Conservation (phyloP, 2,113 vertebrate species). For the Dipodomys spectabilis region DNA sequence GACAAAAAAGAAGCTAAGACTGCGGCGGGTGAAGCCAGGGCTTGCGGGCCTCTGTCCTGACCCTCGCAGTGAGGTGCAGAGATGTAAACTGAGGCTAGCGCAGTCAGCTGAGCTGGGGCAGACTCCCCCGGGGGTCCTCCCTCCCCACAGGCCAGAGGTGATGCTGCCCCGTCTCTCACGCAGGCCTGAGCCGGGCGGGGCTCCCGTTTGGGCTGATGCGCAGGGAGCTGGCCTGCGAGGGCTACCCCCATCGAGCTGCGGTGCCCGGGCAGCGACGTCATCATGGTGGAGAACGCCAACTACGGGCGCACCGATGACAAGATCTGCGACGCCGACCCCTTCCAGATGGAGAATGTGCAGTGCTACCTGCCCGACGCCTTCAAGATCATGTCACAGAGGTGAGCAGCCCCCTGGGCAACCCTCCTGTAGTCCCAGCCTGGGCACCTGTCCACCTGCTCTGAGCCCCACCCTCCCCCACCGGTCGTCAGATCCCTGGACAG, state of each 20-base stretch:
- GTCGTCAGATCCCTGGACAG: no score
- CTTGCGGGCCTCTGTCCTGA: no score
- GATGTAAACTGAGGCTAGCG: neutral
- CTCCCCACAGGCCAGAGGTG: neutral
- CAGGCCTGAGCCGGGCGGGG: slow-evolving; percentile 93
- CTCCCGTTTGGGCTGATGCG: slow-evolving; percentile 95
- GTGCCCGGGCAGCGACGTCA: slow-evolving; percentile 95
- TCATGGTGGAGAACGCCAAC: slow-evolving; percentile 97
- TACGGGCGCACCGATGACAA: slow-evolving; percentile 96
- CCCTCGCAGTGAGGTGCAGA: neutral
- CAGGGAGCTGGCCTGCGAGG: slow-evolving; percentile 95
- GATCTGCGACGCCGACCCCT: slow-evolving; percentile 96
- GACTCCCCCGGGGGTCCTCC: no score
- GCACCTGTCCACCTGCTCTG: no score
- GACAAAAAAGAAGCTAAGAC: no score
- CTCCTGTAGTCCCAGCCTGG: no score
- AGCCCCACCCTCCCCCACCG: no score
- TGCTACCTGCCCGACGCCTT: slow-evolving; percentile 95
- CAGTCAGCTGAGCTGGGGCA: accelerated
- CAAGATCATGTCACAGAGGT: slow-evolving; percentile 98
- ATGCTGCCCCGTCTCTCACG: neutral
- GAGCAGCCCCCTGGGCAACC: neutral
- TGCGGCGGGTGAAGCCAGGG: neutral
- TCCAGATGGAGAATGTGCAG: slow-evolving; percentile 97
- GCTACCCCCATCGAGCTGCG: slow-evolving; percentile 97